phyloP scores from a whole-genome alignment of 1,140 invertebrate species.

The Zelostemma sp. region DNA sequence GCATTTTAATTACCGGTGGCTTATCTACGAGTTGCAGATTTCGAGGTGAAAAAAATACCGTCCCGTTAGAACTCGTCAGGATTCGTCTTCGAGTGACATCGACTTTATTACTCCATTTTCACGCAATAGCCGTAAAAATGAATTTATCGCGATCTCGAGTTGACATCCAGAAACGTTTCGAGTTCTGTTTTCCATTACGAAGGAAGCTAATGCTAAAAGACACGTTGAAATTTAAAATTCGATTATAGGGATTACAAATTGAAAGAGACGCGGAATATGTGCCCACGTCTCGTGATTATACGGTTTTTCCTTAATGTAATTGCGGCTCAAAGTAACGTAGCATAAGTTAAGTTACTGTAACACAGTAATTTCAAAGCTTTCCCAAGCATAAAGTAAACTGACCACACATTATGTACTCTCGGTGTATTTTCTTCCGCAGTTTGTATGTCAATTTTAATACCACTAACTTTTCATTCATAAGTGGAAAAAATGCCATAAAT shows the following conservation, averaged over 20 bases:
- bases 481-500: neutral
- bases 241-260: neutral
- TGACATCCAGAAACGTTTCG: neutral
- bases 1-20: neutral
- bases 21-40: neutral
- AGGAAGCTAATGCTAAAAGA: neutral
- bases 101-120: constrained; percentile 1
- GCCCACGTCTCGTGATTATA: neutral
- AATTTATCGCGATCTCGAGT: neutral
- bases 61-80: neutral
- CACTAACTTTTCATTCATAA: neutral
- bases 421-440: neutral
- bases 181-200: neutral
- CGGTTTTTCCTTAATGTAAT: neutral
- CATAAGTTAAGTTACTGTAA: neutral
- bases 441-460: neutral
- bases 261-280: neutral
- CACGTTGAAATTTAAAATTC: neutral
- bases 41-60: neutral
- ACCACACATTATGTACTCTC: neutral
- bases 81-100: neutral
- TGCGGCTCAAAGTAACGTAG: neutral
- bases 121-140: neutral
- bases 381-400: constrained; percentile 1
- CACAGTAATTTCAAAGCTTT: constrained; percentile 3